Base-by-base conservation (phyloP, 1,140 invertebrate species). In the Xylocopa sonorina region DNA sequence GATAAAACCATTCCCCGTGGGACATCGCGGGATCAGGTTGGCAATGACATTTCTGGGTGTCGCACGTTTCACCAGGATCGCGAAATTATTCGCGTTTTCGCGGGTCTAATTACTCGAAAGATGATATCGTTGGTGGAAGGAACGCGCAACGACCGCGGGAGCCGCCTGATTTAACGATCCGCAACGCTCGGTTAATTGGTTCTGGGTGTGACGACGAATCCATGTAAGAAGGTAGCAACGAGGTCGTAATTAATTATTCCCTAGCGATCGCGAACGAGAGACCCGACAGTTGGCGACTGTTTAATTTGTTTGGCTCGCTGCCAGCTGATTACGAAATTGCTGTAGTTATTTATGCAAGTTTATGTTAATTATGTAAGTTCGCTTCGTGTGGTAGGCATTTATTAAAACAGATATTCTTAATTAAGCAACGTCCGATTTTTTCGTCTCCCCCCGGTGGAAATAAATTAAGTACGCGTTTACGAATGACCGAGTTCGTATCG, bases 41-140 rank as follows among this genome's bases (percentile, higher is more conserved):
- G 66, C 53, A 69, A 77, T 58, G 74, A 77, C 74, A 77, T 77
- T 77, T 53, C 57, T 53, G 18, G 46, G 27, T 21, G 53, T 57
- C 50, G 18, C 16, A 3, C 2, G 38, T 66, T 46, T 75, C 29
- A 48, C 53, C 21, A 1, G 14, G 41, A 29, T 27, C 29, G 34
- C 43, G 73, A 69, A 75, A 34, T 77, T 77, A 69, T 69, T 29
- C 29, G 4, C 41, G n/a, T 50, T 34, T 38, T 29, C 51, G 27
- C 74, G 53, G 18, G 29, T 41, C 66, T 77, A 77, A 77, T 77
- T 69, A 69, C 74, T 29, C 27, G 66, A 21, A 48, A 38, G 74
- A 77, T 77, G 14, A 29, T 77, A 69, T 69, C 74, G 43, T 57
- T 16, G 3, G 34, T 38, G 51, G 27, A 76, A 34, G n/a, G 62